Conservation (phyloP, 2,113 vertebrate species). For the Ascaphus truei region DNA sequence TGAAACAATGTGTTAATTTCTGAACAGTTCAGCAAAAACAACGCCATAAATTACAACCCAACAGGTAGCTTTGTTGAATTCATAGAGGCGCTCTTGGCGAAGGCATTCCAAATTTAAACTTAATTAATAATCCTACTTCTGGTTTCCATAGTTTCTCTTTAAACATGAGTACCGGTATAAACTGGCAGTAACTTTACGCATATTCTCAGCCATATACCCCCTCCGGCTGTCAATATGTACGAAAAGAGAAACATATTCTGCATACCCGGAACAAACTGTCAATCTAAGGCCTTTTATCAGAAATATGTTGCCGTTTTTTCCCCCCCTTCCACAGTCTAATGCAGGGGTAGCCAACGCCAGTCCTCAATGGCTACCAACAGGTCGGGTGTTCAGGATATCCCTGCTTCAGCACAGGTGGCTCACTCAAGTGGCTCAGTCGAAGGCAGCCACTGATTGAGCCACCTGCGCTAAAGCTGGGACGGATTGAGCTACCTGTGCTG, state of each 20-base stretch:
- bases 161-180: slow-evolving; percentile 67
- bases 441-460: too few relatives aligned
- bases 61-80: slow-evolving; percentile 72
- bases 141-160: slow-evolving; percentile 85
- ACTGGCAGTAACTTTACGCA: slow-evolving; percentile 70
- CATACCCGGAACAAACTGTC: slow-evolving; percentile 55
- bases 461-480: too few relatives aligned
- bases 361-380: too few relatives aligned
- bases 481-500: too few relatives aligned
- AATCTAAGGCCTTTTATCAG: slow-evolving; percentile 62
- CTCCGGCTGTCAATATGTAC: slow-evolving; percentile 64
- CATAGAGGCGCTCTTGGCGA: slow-evolving; percentile 65
- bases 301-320: slow-evolving; percentile 46
- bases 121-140: slow-evolving; percentile 79
- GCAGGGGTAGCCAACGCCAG: too few relatives aligned
- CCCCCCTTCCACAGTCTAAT: slow-evolving; percentile 16
- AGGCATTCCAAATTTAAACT: slow-evolving; percentile 76
- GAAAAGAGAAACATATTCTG: slow-evolving; percentile 58
- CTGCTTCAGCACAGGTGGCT: too few relatives aligned
- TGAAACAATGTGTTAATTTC: slow-evolving; percentile 73
- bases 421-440: too few relatives aligned
- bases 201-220: slow-evolving; percentile 77
- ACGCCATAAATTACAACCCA: slow-evolving; percentile 66
- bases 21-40: slow-evolving; percentile 64
- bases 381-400: too few relatives aligned